Evolutionary conservation across 2,888 invertebrate genomes (phyloP).

Genomic region (Oegoconia quadripuncta): DNA sequence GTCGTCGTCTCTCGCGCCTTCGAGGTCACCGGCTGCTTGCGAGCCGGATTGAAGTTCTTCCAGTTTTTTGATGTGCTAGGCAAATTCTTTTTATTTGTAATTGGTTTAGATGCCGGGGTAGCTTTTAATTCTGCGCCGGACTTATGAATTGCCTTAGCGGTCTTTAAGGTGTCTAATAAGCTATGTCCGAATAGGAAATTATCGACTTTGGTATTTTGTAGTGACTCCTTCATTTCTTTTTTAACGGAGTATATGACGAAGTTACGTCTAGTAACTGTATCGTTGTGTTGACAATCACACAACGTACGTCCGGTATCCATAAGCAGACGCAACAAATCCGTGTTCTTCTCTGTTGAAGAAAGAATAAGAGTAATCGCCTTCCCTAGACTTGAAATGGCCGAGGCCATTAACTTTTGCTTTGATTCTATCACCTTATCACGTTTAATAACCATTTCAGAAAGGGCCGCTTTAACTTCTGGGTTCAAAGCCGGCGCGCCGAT

Average conservation of each 20-base stretch:
- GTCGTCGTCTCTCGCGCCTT: not conserved
- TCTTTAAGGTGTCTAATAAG: constrained; percentile 6
- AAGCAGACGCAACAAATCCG: not conserved
- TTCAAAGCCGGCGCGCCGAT: constrained; percentile 5
- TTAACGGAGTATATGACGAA: constrained; percentile 4
- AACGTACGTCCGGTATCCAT: constrained; percentile 7
- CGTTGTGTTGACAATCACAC: constrained; percentile 9
- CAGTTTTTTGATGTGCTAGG: constrained; percentile 1
- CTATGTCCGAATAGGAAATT: constrained; percentile 5
- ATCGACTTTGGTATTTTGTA: constrained; percentile 6
- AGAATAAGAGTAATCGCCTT: constrained; percentile 1
- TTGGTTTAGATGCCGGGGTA: not conserved
- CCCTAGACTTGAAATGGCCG: constrained; percentile 6
- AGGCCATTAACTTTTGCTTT: constrained; percentile 7
- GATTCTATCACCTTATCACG: constrained; percentile 11
- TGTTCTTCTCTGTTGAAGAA: constrained; percentile 5
- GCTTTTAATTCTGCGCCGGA: constrained; percentile 5
- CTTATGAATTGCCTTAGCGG: constrained; percentile 8
- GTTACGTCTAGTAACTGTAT: constrained; percentile 4
- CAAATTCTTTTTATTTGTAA: not conserved
- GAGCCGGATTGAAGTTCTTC: not conserved
- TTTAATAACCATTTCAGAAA: not conserved
- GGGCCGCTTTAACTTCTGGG: constrained; percentile 7
- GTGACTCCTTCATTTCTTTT: constrained; percentile 9
- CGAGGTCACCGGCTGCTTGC: not conserved